Base-by-base conservation (phyloP, 2,888 invertebrate genomes). In the Hartigia nigra region DNA sequence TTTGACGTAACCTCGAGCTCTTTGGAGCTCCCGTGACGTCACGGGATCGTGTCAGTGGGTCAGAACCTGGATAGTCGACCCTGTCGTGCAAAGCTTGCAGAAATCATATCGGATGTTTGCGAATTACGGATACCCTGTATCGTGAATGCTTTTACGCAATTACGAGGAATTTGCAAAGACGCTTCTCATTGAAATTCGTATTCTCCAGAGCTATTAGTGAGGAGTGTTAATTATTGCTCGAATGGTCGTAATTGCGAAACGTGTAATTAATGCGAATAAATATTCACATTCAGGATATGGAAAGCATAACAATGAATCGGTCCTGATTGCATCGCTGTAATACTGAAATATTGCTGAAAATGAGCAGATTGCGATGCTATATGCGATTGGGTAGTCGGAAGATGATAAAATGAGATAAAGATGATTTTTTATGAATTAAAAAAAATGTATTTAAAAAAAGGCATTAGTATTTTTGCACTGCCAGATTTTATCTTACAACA, bases 21-120 rank as follows among this genome's bases (percentile, higher is more conserved):
- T 23, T 31, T 36, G 23, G 23, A 34, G 72, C 83, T 87, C 88
- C 89, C 84, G 87, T 88, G 88, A 90, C 90, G 89, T 90, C 89
- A 89, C 86, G 81, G 89, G 89, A 88, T 87, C 86, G 90, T 90
- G 90, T 88, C 88, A 91, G 85, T 90, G 88, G 90, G 90, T 90
- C 81, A 88, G 86, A 89, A 86, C 87, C 87, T 85, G 87, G 86
- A 86, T 86, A 84, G 84, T 83, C 82, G 84, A 83, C 82, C 82
- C 74, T 79, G 81, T 76, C 77, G 39, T 23, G 39, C 2, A 9
- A 23, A 55, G 5, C 39, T 55, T 23, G 23, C 39, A 55, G 23
- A 23, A 55, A 55, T 23, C 23, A 23, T 9, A 23, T 23, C 2
- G 39, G 23, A 55, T 23, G 23, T 14, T 55, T 55, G 5, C 39